Percentiles rank a stretch among this genome's conserved stretches.
These are phyloP conservation scores for Amphimallon solstitiale DNA, from an alignment of 2,888 invertebrate species.

Conservation along the genomic window DNA sequence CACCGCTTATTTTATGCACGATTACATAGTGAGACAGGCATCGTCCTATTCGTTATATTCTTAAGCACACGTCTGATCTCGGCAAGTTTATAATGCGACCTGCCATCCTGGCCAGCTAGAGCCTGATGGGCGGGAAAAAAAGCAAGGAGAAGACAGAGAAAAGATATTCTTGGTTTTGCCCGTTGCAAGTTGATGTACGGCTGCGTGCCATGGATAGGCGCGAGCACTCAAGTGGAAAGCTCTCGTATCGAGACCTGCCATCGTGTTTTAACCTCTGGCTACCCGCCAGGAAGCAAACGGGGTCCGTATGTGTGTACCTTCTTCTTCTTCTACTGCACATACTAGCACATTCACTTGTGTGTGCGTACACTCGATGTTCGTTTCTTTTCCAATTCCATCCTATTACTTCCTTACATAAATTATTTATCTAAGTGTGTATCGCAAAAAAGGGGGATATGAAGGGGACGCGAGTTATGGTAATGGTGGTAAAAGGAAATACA, in stretches of 20 bases:
- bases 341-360: not conserved
- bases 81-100: not conserved
- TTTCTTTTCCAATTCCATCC: not conserved
- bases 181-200: slow-evolving; percentile 39
- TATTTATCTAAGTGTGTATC: no score
- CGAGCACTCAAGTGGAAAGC: slow-evolving; percentile 43
- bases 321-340: not conserved
- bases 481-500: no score
- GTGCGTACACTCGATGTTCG: not conserved
- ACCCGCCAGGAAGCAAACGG: slow-evolving; percentile 49
- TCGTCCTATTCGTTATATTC: not conserved
- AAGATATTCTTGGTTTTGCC: slow-evolving; percentile 30
- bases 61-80: not conserved
- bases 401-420: no score
- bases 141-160: not conserved
- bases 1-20: slow-evolving; percentile 20
- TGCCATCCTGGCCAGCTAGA: no score
- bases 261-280: slow-evolving; percentile 45
- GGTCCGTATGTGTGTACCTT: slow-evolving; percentile 12
- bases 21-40: slow-evolving; percentile 4
- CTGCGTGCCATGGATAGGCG: slow-evolving; percentile 39
- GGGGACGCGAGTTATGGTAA: no score
- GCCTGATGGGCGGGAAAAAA: not conserved
- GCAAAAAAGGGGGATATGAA: no score
- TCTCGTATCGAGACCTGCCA: slow-evolving; percentile 47